Conservation (phyloP, 2,113 vertebrate genomes). For the Anthoscopus minutus region DNA sequence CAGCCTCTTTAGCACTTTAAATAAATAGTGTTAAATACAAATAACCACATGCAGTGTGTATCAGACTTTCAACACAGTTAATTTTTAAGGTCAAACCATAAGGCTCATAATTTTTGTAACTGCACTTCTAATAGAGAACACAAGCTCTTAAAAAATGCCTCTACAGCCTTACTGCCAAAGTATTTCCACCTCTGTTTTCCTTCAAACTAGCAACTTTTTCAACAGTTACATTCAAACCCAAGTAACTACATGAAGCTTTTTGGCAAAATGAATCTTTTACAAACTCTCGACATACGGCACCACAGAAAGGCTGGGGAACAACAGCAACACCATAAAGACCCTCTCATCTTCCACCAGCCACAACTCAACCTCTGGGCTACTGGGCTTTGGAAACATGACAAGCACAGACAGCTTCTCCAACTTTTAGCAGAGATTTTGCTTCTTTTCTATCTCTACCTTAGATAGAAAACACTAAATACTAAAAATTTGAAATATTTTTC, state of each 20-base stretch:
- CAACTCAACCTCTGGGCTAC: not conserved
- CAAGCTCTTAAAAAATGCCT: not conserved
- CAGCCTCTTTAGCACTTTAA: not conserved
- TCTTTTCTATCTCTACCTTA: not conserved
- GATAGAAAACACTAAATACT: not conserved
- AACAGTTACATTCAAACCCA: not conserved
- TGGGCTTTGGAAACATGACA: not conserved
- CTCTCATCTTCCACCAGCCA: not conserved
- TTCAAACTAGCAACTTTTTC: not conserved
- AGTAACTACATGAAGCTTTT: not conserved
- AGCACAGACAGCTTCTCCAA: not conserved
- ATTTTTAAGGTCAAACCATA: not conserved
- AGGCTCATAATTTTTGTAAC: not conserved
- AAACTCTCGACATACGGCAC: rapidly evolving
- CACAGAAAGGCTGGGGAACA: not conserved
- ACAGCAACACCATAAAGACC: not conserved
- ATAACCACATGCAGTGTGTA: rapidly evolving
- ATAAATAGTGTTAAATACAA: not conserved
- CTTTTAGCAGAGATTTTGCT: not conserved
- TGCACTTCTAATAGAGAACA: not conserved
- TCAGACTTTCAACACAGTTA: not conserved
- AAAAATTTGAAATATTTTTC: not conserved
- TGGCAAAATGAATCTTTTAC: not conserved
- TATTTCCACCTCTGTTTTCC: not conserved
- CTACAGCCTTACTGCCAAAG: not conserved